These are phyloP conservation scores for Syngnathus scovelli DNA, from an alignment of 2,113 vertebrate genomes.

Conservation along the genomic window DNA sequence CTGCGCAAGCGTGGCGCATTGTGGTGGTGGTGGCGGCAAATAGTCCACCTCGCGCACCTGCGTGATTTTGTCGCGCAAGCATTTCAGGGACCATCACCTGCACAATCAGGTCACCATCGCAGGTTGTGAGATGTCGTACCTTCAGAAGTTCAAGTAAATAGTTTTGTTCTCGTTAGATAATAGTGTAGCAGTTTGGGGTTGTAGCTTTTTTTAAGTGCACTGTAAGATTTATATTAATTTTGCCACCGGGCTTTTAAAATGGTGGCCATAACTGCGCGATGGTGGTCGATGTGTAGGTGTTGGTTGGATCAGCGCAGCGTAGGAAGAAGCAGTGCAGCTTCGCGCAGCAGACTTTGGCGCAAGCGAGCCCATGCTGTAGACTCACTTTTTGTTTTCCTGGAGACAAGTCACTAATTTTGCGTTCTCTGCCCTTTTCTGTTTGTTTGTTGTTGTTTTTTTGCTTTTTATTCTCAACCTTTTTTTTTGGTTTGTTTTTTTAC, in stretches of 20 bases:
- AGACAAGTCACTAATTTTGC: conserved; percentile 84
- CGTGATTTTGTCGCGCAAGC: conserved; percentile 85
- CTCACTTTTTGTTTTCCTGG: conserved; percentile 94
- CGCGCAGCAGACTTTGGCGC: conserved; percentile 90
- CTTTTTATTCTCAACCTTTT: conserved; percentile 72
- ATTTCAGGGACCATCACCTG: conserved; percentile 98
- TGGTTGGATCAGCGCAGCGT: conserved; percentile 93
- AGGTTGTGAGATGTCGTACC: conserved; percentile 76
- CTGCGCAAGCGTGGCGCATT: conserved; percentile 41
- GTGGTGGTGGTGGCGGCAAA: conserved; percentile 40
- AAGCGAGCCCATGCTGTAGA: conserved; percentile 97
- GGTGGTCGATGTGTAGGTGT: conserved; percentile 84
- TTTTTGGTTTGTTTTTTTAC: conserved; percentile 67
- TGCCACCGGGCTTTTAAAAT: conserved; percentile 2
- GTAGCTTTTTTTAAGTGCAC: not conserved
- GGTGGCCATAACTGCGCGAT: conserved; percentile 82
- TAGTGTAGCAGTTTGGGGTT: not conserved
- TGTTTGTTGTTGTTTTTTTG: conserved; percentile 67
- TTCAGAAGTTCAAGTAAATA: not conserved
- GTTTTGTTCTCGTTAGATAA: not conserved
- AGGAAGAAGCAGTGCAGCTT: conserved; percentile 92
- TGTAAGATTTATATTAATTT: not conserved
- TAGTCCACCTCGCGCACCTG: conserved; percentile 45
- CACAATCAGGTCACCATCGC: conserved; percentile 80
- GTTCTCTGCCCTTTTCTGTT: conserved; percentile 80